Percentiles rank a stretch among this genome's conserved stretches.
phyloP scores from a whole-genome alignment of 2,113 vertebrate species.

The Ploceus nigricollis region DNA sequence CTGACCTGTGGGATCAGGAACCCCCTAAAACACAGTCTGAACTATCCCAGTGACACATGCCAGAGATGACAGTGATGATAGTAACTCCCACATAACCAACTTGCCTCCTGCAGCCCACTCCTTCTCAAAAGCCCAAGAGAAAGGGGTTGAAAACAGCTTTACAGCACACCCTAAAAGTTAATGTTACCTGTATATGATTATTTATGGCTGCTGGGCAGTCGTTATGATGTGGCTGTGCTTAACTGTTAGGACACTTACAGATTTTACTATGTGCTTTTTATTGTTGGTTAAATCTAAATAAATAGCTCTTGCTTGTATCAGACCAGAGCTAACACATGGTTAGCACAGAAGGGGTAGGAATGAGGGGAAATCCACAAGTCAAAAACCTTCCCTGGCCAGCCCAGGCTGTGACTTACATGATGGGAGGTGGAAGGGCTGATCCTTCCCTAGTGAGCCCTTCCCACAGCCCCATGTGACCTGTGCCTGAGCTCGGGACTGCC shows the following conservation, averaged over 20 bases:
- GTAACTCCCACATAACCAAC: conserved; percentile 11
- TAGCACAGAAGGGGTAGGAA: not conserved
- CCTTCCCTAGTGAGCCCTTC: not conserved
- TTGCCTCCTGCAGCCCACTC: not conserved
- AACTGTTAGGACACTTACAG: conserved; percentile 45
- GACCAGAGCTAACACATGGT: not conserved
- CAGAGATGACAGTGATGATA: not conserved
- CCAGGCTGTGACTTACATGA: not conserved
- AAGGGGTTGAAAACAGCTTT: conserved; percentile 19
- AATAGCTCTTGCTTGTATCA: not conserved
- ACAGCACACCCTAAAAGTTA: conserved; percentile 40
- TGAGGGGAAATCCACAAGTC: not conserved
- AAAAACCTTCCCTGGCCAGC: not conserved
- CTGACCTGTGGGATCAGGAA: not conserved
- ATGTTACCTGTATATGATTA: conserved; percentile 50
- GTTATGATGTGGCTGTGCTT: conserved; percentile 19
- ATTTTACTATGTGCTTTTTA: conserved; percentile 57
- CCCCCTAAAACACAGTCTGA: not conserved
- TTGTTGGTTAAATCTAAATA: conserved; percentile 57
- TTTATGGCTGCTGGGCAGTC: conserved; percentile 60
- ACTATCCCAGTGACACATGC: not conserved
- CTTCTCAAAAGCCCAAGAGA: conserved; percentile 15
- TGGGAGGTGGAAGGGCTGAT: not conserved
- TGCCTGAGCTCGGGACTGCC: not conserved
- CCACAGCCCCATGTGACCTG: not conserved